Evolutionary conservation across 2,797 vertebrate species (phyloP), one percentile per base, ranked within the genome.

Genomic region (Heterohyrax brucei): DNA sequence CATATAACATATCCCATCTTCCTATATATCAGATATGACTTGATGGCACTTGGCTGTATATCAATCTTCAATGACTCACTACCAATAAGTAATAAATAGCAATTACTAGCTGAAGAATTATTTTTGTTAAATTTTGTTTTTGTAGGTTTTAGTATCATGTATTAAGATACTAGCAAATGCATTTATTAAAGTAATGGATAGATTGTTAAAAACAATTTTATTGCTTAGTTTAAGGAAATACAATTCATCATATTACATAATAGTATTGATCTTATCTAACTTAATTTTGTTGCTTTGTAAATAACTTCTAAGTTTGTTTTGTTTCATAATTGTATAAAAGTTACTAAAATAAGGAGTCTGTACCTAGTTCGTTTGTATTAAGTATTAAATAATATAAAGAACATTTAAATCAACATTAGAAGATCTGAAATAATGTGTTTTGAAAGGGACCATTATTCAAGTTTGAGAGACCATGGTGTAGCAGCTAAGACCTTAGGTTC

Each of bases 201-300:
- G 10, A 44, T 72, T 62, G 13, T 28, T 64, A 50, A 48, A 50
- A 82, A 75, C 14, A 68, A n/a, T 2, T 48, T 72, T 48, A 83
- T 62, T 62, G 9, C 62, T 91, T 30, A 61, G 21, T 48, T 91
- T 91, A 75, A 48, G 28, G 2, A 61, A 73, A 82, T 75, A 62
- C 46, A 66, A 50, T 50, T 33, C 4, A 13, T 77, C 56, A 64
- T 44, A 64, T 33, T 28, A 81, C 26, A 44, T 48, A 88, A 64
- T 46, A 87, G 9, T 48, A 76, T n/a, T 77, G 50, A 66, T 46
- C 33, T 81, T 81, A 70, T 64, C n/a, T 66, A 53, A 66, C 28
- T 66, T 66, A 66, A 66, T 90, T 72, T 89, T n/a, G 30, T 24
- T n/a, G 59, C 14, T 80, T 90, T 90, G 33, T 59, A 86, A 72